A percentile compares a stretch with the other conserved stretches of the same genome.
Conservation (phyloP, 2,113 vertebrate species). For the Sterna hirundo region DNA sequence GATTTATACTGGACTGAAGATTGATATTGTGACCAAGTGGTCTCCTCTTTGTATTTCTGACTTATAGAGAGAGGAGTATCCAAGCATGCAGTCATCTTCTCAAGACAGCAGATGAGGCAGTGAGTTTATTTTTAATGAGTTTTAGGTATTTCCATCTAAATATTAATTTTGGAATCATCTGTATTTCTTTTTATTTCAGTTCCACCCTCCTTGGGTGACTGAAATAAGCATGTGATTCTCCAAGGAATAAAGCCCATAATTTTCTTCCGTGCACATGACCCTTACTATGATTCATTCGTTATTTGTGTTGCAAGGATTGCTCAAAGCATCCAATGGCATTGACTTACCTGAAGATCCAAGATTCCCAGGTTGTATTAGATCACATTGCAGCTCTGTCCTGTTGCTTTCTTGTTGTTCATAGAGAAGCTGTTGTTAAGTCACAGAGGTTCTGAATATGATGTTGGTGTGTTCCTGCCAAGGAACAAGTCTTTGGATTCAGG, state of each 20-base stretch:
- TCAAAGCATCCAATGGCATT: not conserved
- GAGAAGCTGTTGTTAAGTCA: not conserved
- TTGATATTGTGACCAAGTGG: not conserved
- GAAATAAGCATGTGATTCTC: not conserved
- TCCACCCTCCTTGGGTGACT: not conserved
- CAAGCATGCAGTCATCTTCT: not conserved
- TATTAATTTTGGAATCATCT: not conserved
- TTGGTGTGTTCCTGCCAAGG: not conserved
- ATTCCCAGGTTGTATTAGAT: not conserved
- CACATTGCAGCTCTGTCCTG: not conserved
- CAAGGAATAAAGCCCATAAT: not conserved
- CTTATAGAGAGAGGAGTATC: not conserved
- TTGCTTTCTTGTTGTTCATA: not conserved
- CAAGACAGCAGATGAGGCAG: not conserved
- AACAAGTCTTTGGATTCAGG: not conserved
- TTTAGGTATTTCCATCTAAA: not conserved
- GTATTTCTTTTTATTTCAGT: not conserved
- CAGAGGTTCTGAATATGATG: not conserved
- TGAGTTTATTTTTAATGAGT: not conserved
- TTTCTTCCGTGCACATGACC: not conserved
- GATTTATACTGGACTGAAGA: not conserved
- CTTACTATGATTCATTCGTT: not conserved
- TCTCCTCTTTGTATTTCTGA: not conserved
- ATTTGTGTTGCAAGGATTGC: not conserved
- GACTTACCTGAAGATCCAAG: not conserved